phyloP scores from a whole-genome alignment of 1,140 invertebrate genomes.

The Coptotermes formosanus region DNA sequence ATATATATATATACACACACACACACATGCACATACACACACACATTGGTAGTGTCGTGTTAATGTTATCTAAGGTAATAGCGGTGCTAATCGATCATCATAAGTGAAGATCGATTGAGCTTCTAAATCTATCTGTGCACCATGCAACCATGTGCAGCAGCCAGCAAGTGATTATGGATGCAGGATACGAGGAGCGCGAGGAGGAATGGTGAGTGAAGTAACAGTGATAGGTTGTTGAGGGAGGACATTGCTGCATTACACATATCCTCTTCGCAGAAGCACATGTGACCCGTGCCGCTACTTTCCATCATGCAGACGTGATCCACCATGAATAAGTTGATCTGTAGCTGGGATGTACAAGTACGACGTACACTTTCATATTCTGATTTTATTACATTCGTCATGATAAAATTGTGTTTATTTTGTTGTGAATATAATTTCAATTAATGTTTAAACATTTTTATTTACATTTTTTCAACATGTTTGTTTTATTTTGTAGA shows the following conservation, averaged over 20 bases:
- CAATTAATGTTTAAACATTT: neutral
- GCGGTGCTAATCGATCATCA: neutral
- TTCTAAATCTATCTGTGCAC: constrained; percentile 32
- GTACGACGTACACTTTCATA: constrained; percentile 85
- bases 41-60: neutral
- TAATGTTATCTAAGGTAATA: neutral
- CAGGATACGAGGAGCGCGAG: neutral
- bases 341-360: constrained; percentile 88
- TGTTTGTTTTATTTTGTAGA: neutral
- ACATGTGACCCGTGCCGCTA: constrained; percentile 94
- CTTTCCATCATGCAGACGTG: constrained; percentile 98
- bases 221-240: constrained; percentile 27
- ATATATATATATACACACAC: too few species aligned
- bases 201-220: constrained; percentile 28
- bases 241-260: constrained; percentile 67
- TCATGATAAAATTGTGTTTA: neutral
- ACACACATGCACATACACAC: too few species aligned
- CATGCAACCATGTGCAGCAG: constrained; percentile 26
- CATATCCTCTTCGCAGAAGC: constrained; percentile 96
- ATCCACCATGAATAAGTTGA: constrained; percentile 96
- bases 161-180: neutral
- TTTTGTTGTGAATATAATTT: neutral
- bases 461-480: neutral
- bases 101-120: neutral
- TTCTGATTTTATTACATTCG: constrained; percentile 52